These are phyloP conservation scores for Acropora yongei DNA, from an alignment of 64 coral and sea anemone genomes.

Conservation along the genomic window DNA sequence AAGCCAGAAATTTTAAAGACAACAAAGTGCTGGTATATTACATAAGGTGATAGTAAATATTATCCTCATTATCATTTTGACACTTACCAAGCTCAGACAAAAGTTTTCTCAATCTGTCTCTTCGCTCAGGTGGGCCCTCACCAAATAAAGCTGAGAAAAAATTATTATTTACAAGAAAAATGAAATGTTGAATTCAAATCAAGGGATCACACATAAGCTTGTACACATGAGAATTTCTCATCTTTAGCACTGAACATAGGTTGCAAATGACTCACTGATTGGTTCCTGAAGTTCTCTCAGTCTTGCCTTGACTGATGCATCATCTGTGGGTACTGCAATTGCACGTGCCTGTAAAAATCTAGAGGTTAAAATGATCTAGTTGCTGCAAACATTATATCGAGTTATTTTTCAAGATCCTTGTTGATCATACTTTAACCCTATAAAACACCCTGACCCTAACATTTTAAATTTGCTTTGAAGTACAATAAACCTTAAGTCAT, in stretches of 20 bases:
- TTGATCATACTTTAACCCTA: no score
- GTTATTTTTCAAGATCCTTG: background rate
- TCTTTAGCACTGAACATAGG: background rate
- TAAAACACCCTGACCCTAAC: no score
- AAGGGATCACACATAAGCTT: background rate
- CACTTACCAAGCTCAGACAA: slow-evolving; percentile 85
- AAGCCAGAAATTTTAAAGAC: no score
- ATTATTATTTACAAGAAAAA: background rate
- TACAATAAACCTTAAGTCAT: no score
- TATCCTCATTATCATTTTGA: background rate
- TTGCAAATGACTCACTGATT: slow-evolving; percentile 83
- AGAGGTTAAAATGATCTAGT: background rate
- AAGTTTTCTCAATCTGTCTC: slow-evolving; percentile 90
- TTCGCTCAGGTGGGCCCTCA: slow-evolving; percentile 90
- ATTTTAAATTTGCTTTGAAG: no score
- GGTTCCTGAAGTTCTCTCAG: slow-evolving; percentile 85
- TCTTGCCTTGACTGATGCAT: slow-evolving; percentile 93
- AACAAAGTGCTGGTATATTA: no score
- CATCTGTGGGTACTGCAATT: slow-evolving; percentile 92
- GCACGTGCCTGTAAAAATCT: slow-evolving; percentile 70
- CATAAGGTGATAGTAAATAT: no score
- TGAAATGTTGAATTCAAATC: background rate
- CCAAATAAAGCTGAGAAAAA: slow-evolving; percentile 90
- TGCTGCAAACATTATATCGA: no score
- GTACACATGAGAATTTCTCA: no score